Percentiles rank a stretch among this genome's conserved stretches.
These are phyloP conservation scores for Calosoma granatense DNA, from an alignment of 1,140 invertebrate species.

Conservation along the genomic window DNA sequence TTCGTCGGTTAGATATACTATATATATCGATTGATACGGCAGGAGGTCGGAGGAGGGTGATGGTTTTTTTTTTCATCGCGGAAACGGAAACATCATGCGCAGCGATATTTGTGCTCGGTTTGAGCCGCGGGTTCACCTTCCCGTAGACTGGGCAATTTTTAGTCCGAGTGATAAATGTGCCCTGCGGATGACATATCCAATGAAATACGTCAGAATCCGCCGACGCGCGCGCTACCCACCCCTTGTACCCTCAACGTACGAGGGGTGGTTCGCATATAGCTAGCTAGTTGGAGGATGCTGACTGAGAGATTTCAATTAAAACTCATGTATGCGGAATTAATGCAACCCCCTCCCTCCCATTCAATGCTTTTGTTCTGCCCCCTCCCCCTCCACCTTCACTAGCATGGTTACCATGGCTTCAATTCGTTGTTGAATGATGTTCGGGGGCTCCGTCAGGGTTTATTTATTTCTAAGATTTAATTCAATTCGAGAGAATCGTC, in stretches of 20 bases:
- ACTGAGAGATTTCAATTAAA: conserved; percentile 9
- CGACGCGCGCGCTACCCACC: background rate
- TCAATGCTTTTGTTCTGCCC: background rate
- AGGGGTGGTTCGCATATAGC: background rate
- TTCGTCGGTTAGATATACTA: no score
- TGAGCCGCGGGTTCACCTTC: background rate
- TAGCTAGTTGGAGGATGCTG: background rate
- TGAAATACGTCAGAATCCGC: conserved; percentile 6
- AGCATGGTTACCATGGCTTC: background rate
- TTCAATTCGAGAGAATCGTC: no score
- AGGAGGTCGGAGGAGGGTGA: no score
- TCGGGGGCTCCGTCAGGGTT: no score
- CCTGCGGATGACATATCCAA: conserved; percentile 7
- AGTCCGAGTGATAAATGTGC: background rate
- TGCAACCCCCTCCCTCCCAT: background rate
- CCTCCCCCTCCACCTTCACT: background rate
- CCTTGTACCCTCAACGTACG: background rate
- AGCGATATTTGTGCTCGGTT: conserved; percentile 8
- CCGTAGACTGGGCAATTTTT: conserved; percentile 1
- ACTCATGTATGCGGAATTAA: conserved; percentile 9
- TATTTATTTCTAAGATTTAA: no score
- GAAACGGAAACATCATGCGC: conserved; percentile 7
- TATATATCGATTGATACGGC: conserved; percentile 1
- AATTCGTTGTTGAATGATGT: no score
- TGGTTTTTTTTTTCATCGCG: conserved; percentile 2